Evolutionary conservation across 92 coral and sea anemone species (phyloP).

Genomic region (Paragorgia papillata): DNA sequence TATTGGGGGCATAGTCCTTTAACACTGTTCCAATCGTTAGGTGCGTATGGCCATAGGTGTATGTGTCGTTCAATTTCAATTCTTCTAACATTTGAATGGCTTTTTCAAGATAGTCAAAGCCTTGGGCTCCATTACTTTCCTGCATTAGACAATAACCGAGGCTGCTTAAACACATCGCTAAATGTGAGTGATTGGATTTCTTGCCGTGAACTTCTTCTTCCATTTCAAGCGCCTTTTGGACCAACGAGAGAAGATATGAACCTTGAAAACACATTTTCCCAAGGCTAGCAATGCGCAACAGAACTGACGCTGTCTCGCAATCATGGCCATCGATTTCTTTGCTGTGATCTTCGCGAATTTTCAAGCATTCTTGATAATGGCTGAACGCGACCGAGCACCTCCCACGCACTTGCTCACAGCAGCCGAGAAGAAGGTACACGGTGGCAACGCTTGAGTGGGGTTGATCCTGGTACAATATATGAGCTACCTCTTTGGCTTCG

Average conservation of each 20-base stretch:
- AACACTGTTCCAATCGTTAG: conserved; percentile 13
- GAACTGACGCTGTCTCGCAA: conserved; percentile 25
- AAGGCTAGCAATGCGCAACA: conserved; percentile 14
- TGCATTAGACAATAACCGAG: conserved; percentile 16
- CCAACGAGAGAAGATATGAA: too few species aligned
- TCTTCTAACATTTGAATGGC: conserved; percentile 25
- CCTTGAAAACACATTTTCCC: neutral
- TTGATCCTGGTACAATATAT: too few species aligned
- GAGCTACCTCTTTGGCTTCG: too few species aligned
- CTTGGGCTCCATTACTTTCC: neutral
- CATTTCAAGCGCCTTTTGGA: conserved; percentile 23
- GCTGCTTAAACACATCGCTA: conserved; percentile 15
- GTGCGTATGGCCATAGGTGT: conserved; percentile 13
- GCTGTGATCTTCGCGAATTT: too few species aligned
- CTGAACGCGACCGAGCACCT: too few species aligned
- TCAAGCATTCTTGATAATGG: too few species aligned
- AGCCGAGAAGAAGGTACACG: too few species aligned
- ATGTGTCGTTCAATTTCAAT: neutral
- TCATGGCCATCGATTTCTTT: conserved; percentile 12
- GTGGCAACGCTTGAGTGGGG: too few species aligned
- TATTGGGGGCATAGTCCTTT: conserved; percentile 23
- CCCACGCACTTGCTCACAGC: too few species aligned
- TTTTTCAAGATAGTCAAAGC: conserved; percentile 12
- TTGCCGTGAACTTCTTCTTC: too few species aligned
- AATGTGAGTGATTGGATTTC: conserved; percentile 23